Evolutionary conservation across 2,888 invertebrate genomes (phyloP).

Genomic region (Fabriciana adippe): DNA sequence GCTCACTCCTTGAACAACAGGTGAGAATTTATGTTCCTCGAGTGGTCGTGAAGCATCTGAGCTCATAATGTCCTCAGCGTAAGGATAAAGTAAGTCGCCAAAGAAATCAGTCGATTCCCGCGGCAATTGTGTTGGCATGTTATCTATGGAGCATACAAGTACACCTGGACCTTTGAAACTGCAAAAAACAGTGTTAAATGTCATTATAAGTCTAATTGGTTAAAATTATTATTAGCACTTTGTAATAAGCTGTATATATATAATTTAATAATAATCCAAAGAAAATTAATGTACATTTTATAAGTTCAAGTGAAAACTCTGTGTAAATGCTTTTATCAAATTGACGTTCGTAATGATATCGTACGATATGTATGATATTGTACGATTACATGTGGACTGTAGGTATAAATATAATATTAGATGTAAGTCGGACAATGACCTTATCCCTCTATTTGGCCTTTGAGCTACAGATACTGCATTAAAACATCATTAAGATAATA

Average conservation of each 20-base stretch:
- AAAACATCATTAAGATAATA: constrained; percentile 10
- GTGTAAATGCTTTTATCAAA: too few relatives aligned
- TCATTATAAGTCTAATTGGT: too few relatives aligned
- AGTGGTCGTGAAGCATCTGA: constrained; percentile 91
- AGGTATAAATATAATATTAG: constrained; percentile 7
- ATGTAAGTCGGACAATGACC: constrained; percentile 11
- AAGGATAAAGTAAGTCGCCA: constrained; percentile 95
- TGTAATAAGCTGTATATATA: neutral
- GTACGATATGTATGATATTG: neutral
- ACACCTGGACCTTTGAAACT: constrained; percentile 98
- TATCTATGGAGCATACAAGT: constrained; percentile 99
- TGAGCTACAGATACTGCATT: neutral
- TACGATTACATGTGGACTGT: neutral
- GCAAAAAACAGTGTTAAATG: constrained; percentile 19
- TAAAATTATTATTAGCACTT: too few relatives aligned
- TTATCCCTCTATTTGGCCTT: neutral
- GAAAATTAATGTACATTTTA: neutral
- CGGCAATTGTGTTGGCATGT: constrained; percentile 99
- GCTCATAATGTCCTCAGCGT: constrained; percentile 92
- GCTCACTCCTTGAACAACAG: constrained; percentile 86
- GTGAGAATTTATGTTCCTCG: constrained; percentile 88
- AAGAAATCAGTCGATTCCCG: constrained; percentile 99
- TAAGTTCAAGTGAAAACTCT: too few relatives aligned
- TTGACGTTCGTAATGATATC: too few relatives aligned
- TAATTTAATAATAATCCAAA: neutral